A percentile compares a stretch with the other conserved stretches of the same genome.
These are phyloP conservation scores for Oreochromis tanganicae DNA, from an alignment of 2,113 vertebrate genomes.

Conservation along the genomic window DNA sequence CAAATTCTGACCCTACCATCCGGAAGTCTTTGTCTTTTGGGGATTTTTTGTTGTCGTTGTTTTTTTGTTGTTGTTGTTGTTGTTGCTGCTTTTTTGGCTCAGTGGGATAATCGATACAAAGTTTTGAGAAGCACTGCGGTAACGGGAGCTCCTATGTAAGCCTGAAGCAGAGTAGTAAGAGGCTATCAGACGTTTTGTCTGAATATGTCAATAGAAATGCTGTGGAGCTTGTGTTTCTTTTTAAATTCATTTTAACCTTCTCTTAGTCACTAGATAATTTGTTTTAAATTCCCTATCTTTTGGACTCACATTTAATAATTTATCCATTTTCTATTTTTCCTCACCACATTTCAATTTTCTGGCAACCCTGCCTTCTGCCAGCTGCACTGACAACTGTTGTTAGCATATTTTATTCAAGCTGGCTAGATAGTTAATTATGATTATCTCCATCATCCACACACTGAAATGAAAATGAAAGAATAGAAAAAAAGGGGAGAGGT, in stretches of 20 bases:
- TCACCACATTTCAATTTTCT: not conserved
- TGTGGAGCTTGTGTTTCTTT: not conserved
- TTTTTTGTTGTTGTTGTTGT: not conserved
- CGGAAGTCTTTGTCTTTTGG: not conserved
- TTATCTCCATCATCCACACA: not conserved
- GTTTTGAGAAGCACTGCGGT: not conserved
- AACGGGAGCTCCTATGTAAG: not conserved
- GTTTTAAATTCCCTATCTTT: not conserved
- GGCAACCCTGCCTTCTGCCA: not conserved
- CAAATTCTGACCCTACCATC: not conserved
- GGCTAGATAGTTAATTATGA: not conserved
- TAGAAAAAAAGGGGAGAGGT: not conserved
- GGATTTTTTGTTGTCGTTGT: rapidly evolving
- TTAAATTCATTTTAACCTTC: not conserved
- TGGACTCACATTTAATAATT: not conserved
- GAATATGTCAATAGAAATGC: not conserved
- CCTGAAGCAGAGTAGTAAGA: not conserved
- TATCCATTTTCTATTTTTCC: not conserved
- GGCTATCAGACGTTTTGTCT: not conserved
- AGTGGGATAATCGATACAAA: not conserved
- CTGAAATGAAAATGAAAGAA: not conserved
- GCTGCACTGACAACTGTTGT: not conserved
- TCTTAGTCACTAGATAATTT: not conserved
- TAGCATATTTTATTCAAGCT: not conserved
- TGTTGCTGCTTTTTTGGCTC: not conserved